Evolutionary conservation across 1,140 invertebrate genomes (phyloP), one percentile per base, ranked within the genome.

Genomic region (Pemphigus obesinymphae): DNA sequence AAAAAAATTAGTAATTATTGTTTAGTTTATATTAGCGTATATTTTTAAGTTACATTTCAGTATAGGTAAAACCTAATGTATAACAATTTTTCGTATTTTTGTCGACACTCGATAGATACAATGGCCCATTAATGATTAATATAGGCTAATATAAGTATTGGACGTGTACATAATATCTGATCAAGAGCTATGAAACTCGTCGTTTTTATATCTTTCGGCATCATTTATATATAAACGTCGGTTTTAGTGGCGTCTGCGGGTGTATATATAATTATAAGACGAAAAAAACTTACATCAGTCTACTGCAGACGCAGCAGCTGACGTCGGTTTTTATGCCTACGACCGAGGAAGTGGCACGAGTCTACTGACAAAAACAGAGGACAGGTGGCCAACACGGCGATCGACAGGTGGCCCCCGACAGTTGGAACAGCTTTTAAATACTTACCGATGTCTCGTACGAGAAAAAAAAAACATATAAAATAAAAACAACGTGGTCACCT

Each of bases 371-470:
- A 63, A 80, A 80, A 37, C 37, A 40, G 55, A 11, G 73, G 76
- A 80, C 76, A 80, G 76, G 76, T 80, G 76, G 76, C 76, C 10
- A 40, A 37, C 76, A 43, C 55, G 53, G 23, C 76, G 53, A 43
- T 63, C 76, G 76, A 80, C 76, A 80, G 76, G 76, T 80, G 76
- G 76, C 55, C 76, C n/a, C 37, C 37, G 55, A 80, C 55, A 63
- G 76, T 80, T 80, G 76, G 76, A 80, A 43, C 76, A 80, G 76
- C 76, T 80, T 80, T 80, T 61, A 63, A 80, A 80, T 80, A 43
- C n/a, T n/a, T n/a, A n/a, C 76, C 76, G 55, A 80, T 26, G 76
- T 37, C 37, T 80, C 13, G 73, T 76, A 76, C 50, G 13, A 15
- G 3, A 3, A 26, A 50, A 10, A 50, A 48, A 31, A 17, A 50